Percentiles rank a stretch among this genome's conserved stretches.
Conservation (phyloP, 2,888 invertebrate species). For the Andrena marginata region DNA sequence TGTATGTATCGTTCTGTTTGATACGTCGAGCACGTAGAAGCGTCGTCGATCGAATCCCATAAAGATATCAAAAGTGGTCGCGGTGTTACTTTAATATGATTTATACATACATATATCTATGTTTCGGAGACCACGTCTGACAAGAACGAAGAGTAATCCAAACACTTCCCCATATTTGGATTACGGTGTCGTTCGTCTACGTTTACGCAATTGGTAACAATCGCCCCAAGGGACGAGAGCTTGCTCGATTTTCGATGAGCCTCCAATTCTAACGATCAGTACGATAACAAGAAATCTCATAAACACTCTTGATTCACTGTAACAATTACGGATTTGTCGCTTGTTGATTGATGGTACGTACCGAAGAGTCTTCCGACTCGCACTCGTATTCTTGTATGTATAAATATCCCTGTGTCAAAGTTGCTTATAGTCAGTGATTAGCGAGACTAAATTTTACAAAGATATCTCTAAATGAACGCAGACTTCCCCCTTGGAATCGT, state of each 20-base stretch:
- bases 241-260: background rate
- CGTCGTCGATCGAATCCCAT: slow-evolving; percentile 11
- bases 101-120: background rate
- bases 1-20: background rate
- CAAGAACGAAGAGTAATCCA: slow-evolving; percentile 69
- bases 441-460: background rate
- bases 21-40: background rate
- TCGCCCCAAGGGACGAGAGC: background rate
- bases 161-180: slow-evolving; percentile 82
- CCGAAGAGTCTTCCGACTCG: background rate
- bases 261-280: background rate
- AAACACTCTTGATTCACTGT: background rate
- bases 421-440: background rate
- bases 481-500: background rate
- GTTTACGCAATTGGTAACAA: background rate
- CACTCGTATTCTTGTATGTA: background rate
- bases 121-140: background rate
- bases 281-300: slow-evolving; percentile 10
- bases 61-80: slow-evolving; percentile 35
- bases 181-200: slow-evolving; percentile 62
- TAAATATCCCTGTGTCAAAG: background rate
- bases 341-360: slow-evolving; percentile 2
- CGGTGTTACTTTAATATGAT: slow-evolving; percentile 2
- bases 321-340: slow-evolving; percentile 16
- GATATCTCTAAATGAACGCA: background rate